Percentiles rank a stretch among this genome's conserved stretches.
Conservation (phyloP, 2,888 invertebrate genomes). For the Graphium colonna region DNA sequence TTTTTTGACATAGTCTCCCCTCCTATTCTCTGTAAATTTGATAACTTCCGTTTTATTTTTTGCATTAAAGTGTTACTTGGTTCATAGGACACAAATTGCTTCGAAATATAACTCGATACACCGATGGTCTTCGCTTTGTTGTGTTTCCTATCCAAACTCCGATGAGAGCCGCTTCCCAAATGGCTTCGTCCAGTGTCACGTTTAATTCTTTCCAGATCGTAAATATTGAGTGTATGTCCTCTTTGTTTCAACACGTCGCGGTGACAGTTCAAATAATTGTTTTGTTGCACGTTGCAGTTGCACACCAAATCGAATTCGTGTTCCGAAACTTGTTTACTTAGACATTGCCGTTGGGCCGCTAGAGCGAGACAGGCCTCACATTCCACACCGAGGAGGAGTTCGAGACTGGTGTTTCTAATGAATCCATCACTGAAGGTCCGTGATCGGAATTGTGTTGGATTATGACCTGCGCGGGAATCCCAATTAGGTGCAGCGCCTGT, state of each 20-base stretch:
- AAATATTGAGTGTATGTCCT: constrained; percentile 68
- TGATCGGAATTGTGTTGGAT: constrained; percentile 64
- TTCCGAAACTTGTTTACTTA: constrained; percentile 62
- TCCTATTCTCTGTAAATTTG: constrained; percentile 73
- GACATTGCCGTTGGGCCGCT: constrained; percentile 63
- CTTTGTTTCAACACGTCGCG: constrained; percentile 56
- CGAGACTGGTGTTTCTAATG: constrained; percentile 72
- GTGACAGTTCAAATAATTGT: constrained; percentile 64
- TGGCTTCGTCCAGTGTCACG: constrained; percentile 59
- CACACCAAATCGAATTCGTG: constrained; percentile 70
- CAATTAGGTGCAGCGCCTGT: constrained; percentile 44
- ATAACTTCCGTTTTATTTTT: constrained; percentile 74
- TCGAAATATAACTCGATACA: constrained; percentile 72
- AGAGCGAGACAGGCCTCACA: constrained; percentile 74
- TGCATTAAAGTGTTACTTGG: constrained; percentile 71
- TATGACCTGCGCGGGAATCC: constrained; percentile 51
- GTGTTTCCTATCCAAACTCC: constrained; percentile 72
- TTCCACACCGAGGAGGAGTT: constrained; percentile 72
- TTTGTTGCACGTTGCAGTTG: constrained; percentile 70
- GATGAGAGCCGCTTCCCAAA: constrained; percentile 59
- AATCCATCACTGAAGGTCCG: constrained; percentile 76
- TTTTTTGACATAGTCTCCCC: constrained; percentile 71
- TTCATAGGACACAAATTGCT: constrained; percentile 56
- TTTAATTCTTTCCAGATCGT: constrained; percentile 70
- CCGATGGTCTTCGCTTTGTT: constrained; percentile 70